phyloP scores from a whole-genome alignment of 2,888 invertebrate genomes.

The Chaetoderma sp. region DNA sequence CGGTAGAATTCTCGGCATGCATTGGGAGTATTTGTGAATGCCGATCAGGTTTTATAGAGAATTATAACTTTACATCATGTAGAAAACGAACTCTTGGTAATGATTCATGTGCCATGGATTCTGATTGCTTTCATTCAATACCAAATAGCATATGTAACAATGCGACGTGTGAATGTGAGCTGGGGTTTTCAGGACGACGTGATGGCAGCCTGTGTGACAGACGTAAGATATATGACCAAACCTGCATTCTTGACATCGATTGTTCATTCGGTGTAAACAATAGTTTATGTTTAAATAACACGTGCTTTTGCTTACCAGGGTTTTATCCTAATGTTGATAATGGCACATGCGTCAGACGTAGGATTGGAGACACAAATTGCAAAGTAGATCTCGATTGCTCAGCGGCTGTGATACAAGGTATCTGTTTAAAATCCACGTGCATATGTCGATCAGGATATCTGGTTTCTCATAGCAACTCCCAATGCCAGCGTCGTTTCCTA shows the following conservation, averaged over 20 bases:
- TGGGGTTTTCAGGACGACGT: conserved; percentile 5
- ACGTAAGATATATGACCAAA: conserved; percentile 4
- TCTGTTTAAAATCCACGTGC: conserved; percentile 26
- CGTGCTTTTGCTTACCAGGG: conserved; percentile 33
- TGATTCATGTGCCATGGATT: conserved; percentile 10
- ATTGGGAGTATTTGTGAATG: conserved; percentile 19
- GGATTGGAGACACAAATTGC: conserved; percentile 40
- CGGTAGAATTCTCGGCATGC: conserved; percentile 24
- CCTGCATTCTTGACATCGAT: conserved; percentile 25
- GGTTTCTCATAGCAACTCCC: not conserved
- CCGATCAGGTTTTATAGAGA: conserved; percentile 14
- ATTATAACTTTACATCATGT: conserved; percentile 15
- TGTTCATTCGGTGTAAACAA: conserved; percentile 33
- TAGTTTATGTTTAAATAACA: conserved; percentile 27
- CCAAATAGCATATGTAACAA: conserved; percentile 16
- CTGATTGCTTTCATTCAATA: conserved; percentile 18
- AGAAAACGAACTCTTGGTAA: conserved; percentile 14
- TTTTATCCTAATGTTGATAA: conserved; percentile 22
- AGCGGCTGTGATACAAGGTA: conserved; percentile 39
- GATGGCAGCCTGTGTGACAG: conserved; percentile 13
- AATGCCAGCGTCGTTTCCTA: conserved; percentile 14
- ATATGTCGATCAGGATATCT: conserved; percentile 12
- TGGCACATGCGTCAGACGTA: conserved; percentile 25
- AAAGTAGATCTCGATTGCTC: conserved; percentile 38
- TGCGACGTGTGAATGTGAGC: conserved; percentile 13